Conservation (phyloP, 2,113 vertebrate genomes). For the Melospiza melodia region DNA sequence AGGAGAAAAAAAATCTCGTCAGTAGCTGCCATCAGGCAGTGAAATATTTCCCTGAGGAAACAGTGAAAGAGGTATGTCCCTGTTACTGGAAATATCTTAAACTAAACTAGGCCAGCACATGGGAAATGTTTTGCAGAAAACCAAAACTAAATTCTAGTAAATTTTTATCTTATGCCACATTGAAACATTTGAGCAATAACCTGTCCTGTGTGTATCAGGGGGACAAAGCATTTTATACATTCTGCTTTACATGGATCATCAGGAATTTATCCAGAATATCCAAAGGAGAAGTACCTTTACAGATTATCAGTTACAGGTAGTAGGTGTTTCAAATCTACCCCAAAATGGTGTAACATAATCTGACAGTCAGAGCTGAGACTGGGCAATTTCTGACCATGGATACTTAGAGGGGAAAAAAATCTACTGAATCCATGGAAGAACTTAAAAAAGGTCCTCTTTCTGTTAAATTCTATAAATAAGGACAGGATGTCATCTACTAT, state of each 20-base stretch:
- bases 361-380: neutral
- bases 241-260: neutral
- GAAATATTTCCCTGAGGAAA: neutral
- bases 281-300: neutral
- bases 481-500: neutral
- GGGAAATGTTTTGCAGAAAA: neutral
- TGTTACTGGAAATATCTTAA: neutral
- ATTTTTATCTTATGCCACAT: neutral
- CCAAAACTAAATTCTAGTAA: neutral
- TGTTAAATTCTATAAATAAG: neutral
- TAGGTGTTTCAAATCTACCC: neutral
- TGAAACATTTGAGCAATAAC: neutral
- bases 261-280: neutral
- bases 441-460: neutral
- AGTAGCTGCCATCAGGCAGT: neutral
- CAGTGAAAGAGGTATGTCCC: neutral
- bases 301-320: neutral
- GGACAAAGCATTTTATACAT: neutral
- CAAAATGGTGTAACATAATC: neutral
- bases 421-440: neutral
- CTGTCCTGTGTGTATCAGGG: neutral
- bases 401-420: rapidly evolving
- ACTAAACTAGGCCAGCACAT: neutral
- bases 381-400: neutral
- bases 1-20: neutral